Base-by-base conservation (phyloP, 2,888 invertebrate genomes). In the Lacanobia oleracea region DNA sequence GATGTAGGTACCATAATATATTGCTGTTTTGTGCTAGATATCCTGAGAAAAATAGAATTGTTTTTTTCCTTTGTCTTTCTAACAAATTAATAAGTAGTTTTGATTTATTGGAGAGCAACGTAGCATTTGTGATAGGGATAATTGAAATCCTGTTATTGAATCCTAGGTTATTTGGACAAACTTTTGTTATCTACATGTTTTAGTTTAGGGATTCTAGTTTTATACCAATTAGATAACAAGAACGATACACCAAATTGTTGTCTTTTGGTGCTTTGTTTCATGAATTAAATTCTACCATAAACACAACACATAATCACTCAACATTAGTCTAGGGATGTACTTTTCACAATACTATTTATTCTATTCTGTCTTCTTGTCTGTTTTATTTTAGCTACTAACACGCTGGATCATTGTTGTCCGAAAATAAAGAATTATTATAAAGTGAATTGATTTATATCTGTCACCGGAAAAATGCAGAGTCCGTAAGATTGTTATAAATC, bases 31-130 rank as follows among this genome's bases (percentile, higher is more conserved):
- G 60, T 64, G 9, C 65, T 65, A 80, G 50, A 74, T 60, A 21
- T 43, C 10, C 7, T 54, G 16, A 50, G 59, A 16, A 60, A 80
- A 76, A 65, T 27, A 37, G 27, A 37, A 48, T 27, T 45, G 18
- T 37, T 51, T 80, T 71, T 73, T 61, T n/a, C n/a, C 27, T 18
- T n/a, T 74, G 27, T 27, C 18, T 21, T 21, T 23, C 18, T 21
- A 21, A 21, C 50, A 51, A 57, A 79, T 72, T 70, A 60, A 64
- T 64, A n/a, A n/a, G n/a, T n/a, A 37, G 65, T 43, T 75, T 60
- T 75, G 54, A 80, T 80, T 80, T 76, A 76, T 75, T 54, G 14
- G 23, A 50, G n/a, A 54, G 16, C 54, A 21, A 37, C 50, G 2
- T 18, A 45, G 45, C 18, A 53, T 50, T n/a, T 57, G 27, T 63